These are phyloP conservation scores for Muscina levida DNA, from an alignment of 2,888 invertebrate species.

Conservation along the genomic window DNA sequence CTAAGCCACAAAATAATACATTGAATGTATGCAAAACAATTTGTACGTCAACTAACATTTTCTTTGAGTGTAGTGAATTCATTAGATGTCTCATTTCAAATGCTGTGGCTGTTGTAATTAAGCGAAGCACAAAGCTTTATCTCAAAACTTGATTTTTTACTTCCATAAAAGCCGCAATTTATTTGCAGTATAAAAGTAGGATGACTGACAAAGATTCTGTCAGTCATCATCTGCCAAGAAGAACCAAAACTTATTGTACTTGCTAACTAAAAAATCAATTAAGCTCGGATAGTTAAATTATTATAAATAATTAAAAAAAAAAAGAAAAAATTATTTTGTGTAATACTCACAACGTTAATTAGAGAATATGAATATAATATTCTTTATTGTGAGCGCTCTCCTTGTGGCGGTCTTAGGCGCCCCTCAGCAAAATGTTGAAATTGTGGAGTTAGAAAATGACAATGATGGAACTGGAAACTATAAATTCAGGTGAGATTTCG, in stretches of 20 bases:
- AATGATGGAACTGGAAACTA: slow-evolving; percentile 71
- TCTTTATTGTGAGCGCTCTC: slow-evolving; percentile 63
- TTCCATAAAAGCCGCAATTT: slow-evolving; percentile 37
- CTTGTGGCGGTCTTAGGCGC: slow-evolving; percentile 67
- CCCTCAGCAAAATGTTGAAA: slow-evolving; percentile 68
- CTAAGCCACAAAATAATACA: no score
- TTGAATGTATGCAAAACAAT: no score
- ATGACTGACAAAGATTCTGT: slow-evolving; percentile 69
- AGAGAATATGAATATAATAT: background rate
- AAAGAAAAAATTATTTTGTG: no score
- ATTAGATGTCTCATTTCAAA: slow-evolving; percentile 24
- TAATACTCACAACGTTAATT: no score
- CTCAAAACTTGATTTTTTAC: slow-evolving; percentile 30
- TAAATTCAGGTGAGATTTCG: slow-evolving; percentile 70
- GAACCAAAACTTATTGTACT: background rate
- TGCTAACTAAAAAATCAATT: background rate
- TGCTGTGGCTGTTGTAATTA: slow-evolving; percentile 34
- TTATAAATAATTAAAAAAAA: no score
- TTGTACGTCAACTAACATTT: no score
- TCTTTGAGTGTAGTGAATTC: slow-evolving; percentile 26
- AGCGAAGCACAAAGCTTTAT: slow-evolving; percentile 42
- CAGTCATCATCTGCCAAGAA: slow-evolving; percentile 67
- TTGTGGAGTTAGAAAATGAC: slow-evolving; percentile 68
- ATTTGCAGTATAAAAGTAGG: slow-evolving; percentile 71
- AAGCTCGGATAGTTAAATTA: no score